Evolutionary conservation across 92 coral and sea anemone genomes (phyloP), one percentile per base, ranked within the genome.

Genomic region (Umimayanthus kanabou): DNA sequence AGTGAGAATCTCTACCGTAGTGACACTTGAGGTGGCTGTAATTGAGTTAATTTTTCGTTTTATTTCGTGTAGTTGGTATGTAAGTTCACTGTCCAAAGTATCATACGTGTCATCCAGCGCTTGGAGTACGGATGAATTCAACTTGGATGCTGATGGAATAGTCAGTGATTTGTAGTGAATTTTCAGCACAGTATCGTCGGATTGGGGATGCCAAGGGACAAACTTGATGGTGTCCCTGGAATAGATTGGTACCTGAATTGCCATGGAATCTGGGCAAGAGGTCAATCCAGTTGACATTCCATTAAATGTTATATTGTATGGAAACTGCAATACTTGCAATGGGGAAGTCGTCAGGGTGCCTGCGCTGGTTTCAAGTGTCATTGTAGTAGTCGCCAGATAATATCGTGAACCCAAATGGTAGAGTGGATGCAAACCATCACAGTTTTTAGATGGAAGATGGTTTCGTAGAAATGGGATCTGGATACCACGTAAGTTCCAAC

Each of bases 401-500:
- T 87, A 73, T 23, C 93, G 84, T 0, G 88, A 88, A 4, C 94
- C 93, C 39, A 92, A 80, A 25, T 92, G 92, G 14, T 47, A 28
- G 0, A 92, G 39, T 6, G 88, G 79, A 49, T 87, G 88, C 9
- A 92, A 25, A 42, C 78, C 61, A 2, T 58, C n/a, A 85, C 94
- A 92, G 39, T 45, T 85, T 4, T 28, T 18, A 1, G 90, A 78
- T 26, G 45, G 61, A 65, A 82, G 39, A 70, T 90, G 93, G 18
- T 64, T 76, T 4, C 90, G 80, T 40, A 82, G 39, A 42, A 85
- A 93, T 4, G 86, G 28, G 40, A 89, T 28, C 71, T 92, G 67
- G 29, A 45, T 30, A 22, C 79, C 80, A 43, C 33, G 80, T 33
- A 61, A 20, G 28, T 77, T 47, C 92, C 94, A 92, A 18, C 89